Conservation (phyloP, 2,888 invertebrate species). For the Caenorhabditis virilis region DNA sequence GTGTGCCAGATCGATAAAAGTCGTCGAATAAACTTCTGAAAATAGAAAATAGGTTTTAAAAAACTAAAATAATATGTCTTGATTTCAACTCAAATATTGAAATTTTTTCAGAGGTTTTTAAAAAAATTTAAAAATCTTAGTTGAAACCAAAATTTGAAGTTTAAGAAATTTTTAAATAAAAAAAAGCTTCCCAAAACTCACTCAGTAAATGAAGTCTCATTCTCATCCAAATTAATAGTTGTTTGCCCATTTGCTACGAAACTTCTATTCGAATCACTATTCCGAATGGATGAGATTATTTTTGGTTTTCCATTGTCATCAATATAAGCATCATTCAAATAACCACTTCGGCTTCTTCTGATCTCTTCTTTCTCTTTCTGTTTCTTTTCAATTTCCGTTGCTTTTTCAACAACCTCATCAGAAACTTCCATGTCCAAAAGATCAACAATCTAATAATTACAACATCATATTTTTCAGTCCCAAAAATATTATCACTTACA, state of each 20-base stretch:
- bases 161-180: no score
- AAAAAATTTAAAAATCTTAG: no score
- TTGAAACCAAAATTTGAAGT: no score
- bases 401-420: slow-evolving; percentile 93
- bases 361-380: slow-evolving; percentile 76
- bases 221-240: slow-evolving; percentile 32
- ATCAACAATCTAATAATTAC: slow-evolving; percentile 45
- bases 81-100: no score
- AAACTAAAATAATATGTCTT: slow-evolving; percentile 1
- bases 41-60: not conserved
- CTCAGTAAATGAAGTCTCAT: slow-evolving; percentile 43
- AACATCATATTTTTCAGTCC: not conserved
- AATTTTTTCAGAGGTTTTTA: no score
- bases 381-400: slow-evolving; percentile 96
- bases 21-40: slow-evolving; percentile 38
- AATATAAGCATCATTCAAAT: slow-evolving; percentile 33
- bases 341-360: slow-evolving; percentile 34
- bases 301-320: slow-evolving; percentile 31
- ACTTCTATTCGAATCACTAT: slow-evolving; percentile 33
- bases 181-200: no score
- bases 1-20: slow-evolving; percentile 37
- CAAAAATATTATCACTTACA: slow-evolving; percentile 32
- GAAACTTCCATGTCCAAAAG: slow-evolving; percentile 95
- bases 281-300: slow-evolving; percentile 15
- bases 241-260: slow-evolving; percentile 17